Base-by-base conservation (phyloP, 2,113 vertebrate genomes). In the Piaya cayana region DNA sequence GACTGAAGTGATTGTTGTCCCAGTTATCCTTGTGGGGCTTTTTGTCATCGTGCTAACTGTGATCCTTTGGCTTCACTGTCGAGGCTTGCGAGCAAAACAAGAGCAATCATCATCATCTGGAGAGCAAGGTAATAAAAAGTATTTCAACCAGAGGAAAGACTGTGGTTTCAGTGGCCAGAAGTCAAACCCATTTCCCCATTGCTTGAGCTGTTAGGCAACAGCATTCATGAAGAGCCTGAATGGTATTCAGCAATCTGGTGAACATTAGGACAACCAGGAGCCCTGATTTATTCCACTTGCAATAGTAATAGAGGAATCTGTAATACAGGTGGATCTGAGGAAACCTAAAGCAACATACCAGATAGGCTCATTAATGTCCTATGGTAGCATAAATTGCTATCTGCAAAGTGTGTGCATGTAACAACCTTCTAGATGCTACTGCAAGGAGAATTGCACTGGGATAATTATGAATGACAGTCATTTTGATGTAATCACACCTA, bases 61-160 rank as follows among this genome's bases (percentile, higher is more conserved):
- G 77, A 98, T 98, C 91, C 84, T 98, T 71, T 98, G 98, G 97
- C 97, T 98, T n/a, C 97, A 96, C 63, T 98, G 97, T 65, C 97
- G 95, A n/a, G 94, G 82, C 74, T 86, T 97, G 59, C 92, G 85
- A 95, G 82, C 90, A 17, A 98, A 96, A 62, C 90, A 42, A 39
- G 34, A 95, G 58, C 82, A 30, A 11, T 52, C 64, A 8, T 21
- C 53, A 39, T 11, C 72, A 29, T 22, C 58, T 18, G 58, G 23
- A 80, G 25, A 64, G 26, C 88, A 92, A 93, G 95, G 86, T 96
- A 86, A 93, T 29, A 55, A 55, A 34, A 45, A 7, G 4, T 2
- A 9, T 90, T 77, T 77, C 30, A 86, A 1, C 15, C 42, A 59
- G 32, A 78, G 36, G 7, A 67, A 21, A 8, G 36, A 12, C 23